phyloP scores from a whole-genome alignment of 2,888 invertebrate species.

The Tribolium freemani region DNA sequence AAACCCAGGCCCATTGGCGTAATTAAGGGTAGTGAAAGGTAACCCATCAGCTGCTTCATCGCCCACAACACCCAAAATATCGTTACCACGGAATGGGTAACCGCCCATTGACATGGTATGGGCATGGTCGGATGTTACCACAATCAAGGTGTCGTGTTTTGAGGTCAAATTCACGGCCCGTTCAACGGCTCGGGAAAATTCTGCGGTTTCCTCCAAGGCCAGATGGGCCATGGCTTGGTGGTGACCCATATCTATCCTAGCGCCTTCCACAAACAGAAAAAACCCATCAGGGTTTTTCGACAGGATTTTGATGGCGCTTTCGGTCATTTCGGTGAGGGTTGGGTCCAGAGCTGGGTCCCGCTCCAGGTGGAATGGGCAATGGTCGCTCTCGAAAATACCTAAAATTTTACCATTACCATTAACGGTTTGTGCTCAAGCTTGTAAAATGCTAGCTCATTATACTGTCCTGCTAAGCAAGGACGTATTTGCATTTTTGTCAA shows the following conservation, averaged over 20 bases:
- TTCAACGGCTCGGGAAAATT: conserved; percentile 69
- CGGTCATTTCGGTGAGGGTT: conserved; percentile 83
- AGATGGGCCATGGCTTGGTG: conserved; percentile 76
- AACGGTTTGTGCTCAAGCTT: too few species aligned
- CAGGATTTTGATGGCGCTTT: conserved; percentile 80
- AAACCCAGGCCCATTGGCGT: conserved; percentile 81
- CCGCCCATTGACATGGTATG: conserved; percentile 83
- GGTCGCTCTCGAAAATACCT: conserved; percentile 78
- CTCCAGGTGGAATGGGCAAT: conserved; percentile 71
- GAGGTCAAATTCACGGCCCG: conserved; percentile 76
- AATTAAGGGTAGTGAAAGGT: conserved; percentile 77
- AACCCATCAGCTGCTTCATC: conserved; percentile 68
- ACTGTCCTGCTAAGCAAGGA: too few species aligned
- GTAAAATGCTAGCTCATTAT: too few species aligned
- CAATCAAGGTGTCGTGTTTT: conserved; percentile 81
- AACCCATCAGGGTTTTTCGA: conserved; percentile 76
- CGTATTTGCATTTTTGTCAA: too few species aligned
- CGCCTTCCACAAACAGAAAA: conserved; percentile 83
- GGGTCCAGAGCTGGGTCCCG: conserved; percentile 74
- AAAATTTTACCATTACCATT: not conserved
- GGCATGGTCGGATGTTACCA: conserved; percentile 83
- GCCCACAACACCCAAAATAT: conserved; percentile 72
- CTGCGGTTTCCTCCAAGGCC: conserved; percentile 83
- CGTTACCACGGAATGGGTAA: conserved; percentile 77
- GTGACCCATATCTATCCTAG: conserved; percentile 82